Evolutionary conservation across 1,140 invertebrate genomes (phyloP), one percentile per base, ranked within the genome.

Genomic region (Trichoplusia ni): DNA sequence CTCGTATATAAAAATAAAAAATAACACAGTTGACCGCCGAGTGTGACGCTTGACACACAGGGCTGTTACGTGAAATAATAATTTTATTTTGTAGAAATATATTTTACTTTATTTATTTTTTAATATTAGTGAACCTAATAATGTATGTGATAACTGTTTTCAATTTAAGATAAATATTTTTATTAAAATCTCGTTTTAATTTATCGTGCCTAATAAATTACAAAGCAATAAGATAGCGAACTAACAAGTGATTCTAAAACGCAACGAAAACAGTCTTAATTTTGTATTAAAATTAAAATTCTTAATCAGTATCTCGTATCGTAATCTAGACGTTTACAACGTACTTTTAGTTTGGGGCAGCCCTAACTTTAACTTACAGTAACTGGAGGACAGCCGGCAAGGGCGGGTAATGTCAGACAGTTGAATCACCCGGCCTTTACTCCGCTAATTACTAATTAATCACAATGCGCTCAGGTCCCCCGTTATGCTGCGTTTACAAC

Each of bases 401-500:
- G 81, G 84, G 73, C 82, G 73, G 40, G 54, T 71, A 83, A 82
- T 84, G 81, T 84, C 82, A 85, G 75, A 79, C 80, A 74, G 82
- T 80, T 78, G 77, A 73, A 78, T 83, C 82, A 77, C 82, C 74
- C 79, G 72, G 49, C 42, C 54, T 74, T 75, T 69, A 74, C 53
- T 38, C 51, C 72, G 73, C 77, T 83, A 82, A 84, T 83, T 86
- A 77, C 76, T 77, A 77, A 74, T 74, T 81, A 82, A 84, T 82
- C 73, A 75, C 59, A 67, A 67, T 59, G 21, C 66, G 33, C 51
- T 33, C 29, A 38, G 53, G 56, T 59, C 59, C 37, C 51, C 27
- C 27, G 27, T 11, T 49, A 49, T 16, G 25, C n/a, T n/a, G n/a
- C n/a, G n/a, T n/a, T n/a, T n/a, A n/a, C n/a, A n/a, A n/a, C n/a